Evolutionary conservation across 2,888 invertebrate species (phyloP).

Genomic region (Noctua comes): DNA sequence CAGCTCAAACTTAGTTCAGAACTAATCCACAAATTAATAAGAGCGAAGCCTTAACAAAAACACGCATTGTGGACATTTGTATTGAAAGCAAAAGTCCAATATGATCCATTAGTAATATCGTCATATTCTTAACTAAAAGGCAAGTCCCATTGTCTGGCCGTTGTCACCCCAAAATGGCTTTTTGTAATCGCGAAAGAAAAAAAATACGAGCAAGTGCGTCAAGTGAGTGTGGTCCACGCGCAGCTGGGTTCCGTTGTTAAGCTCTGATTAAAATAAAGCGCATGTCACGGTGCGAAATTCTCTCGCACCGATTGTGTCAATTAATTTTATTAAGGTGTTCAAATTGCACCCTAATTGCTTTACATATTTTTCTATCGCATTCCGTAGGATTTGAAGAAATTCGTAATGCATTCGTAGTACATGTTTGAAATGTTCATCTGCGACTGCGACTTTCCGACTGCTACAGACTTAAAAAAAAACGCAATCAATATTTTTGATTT

Average conservation of each 20-base stretch:
- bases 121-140: conserved; percentile 68
- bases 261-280: background rate
- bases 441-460: background rate
- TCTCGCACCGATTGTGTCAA: background rate
- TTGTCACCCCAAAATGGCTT: conserved; percentile 70
- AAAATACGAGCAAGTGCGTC: conserved; percentile 26
- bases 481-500: background rate
- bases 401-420: too few relatives aligned
- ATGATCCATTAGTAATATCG: conserved; percentile 71
- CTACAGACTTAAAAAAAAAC: background rate
- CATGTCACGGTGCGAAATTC: too few relatives aligned
- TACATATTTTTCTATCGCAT: background rate
- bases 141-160: conserved; percentile 69
- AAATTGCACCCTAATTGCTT: background rate
- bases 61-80: conserved; percentile 32
- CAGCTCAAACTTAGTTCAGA: conserved; percentile 13
- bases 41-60: conserved; percentile 25
- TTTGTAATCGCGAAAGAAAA: conserved; percentile 70
- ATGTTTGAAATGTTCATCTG: background rate
- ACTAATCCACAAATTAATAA: conserved; percentile 27
- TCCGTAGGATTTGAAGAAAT: background rate
- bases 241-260: conserved; percentile 20
- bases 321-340: background rate
- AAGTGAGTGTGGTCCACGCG: background rate
- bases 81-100: conserved; percentile 51